Percentiles rank a stretch among this genome's conserved stretches.
Conservation (phyloP, 2,888 invertebrate species). For the Orthosia cruda region DNA sequence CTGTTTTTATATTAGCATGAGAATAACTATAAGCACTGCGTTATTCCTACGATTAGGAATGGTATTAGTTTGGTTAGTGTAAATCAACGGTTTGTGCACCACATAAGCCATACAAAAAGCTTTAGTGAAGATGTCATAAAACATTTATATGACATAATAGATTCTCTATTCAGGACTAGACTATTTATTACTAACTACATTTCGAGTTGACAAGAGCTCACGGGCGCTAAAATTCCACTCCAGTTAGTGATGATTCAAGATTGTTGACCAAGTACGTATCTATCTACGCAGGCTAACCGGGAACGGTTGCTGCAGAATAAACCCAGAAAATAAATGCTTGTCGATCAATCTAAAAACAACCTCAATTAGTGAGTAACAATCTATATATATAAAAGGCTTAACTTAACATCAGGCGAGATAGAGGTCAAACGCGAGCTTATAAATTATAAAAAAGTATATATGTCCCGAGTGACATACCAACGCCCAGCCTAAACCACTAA, state of each 20-base stretch:
- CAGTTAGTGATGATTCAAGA: neutral
- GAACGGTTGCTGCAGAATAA: no score
- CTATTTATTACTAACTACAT: conserved; percentile 49
- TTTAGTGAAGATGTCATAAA: conserved; percentile 38
- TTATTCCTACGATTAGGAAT: no score
- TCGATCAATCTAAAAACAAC: no score
- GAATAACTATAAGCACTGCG: neutral
- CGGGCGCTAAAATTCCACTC: conserved; percentile 37
- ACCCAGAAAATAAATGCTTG: no score
- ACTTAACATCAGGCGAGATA: no score
- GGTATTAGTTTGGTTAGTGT: neutral
- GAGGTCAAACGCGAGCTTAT: no score
- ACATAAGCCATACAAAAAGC: conserved; percentile 27
- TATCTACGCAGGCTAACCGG: neutral
- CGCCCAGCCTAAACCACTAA: no score
- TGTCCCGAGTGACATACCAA: no score
- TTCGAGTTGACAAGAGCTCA: conserved; percentile 31
- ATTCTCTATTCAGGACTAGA: conserved; percentile 43
- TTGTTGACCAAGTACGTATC: neutral
- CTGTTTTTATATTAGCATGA: neutral
- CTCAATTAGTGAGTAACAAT: no score
- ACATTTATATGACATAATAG: conserved; percentile 55
- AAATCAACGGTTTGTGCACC: conserved; percentile 4
- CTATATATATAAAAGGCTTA: no score
- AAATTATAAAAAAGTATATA: no score